Evolutionary conservation across 1,140 invertebrate genomes (phyloP).

Genomic region (Coenobita brevimanus): DNA sequence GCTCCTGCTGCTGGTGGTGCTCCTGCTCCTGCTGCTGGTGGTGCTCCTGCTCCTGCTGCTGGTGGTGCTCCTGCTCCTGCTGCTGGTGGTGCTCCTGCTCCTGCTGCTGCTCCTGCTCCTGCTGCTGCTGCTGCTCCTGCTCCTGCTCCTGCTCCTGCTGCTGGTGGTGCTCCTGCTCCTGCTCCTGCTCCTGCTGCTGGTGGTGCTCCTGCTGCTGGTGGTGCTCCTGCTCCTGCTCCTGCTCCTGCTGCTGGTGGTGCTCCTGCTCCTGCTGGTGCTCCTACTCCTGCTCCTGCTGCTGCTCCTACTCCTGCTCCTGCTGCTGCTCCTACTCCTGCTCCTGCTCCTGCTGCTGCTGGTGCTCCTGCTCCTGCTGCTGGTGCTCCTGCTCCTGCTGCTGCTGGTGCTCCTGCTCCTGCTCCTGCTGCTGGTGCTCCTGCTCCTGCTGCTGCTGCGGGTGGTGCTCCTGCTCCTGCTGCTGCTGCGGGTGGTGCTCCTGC

Average conservation of each 20-base stretch:
- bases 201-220: constrained; percentile 11
- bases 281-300: constrained; percentile 14
- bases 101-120: constrained; percentile 9
- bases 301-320: no score
- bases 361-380: constrained; percentile 1
- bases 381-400: constrained; percentile 8
- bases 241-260: constrained; percentile 16
- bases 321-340: no score
- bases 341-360: constrained; percentile 10
- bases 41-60: background rate
- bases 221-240: background rate
- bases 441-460: no score
- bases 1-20: constrained; percentile 3
- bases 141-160: background rate
- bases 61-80: constrained; percentile 7
- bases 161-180: constrained; percentile 8
- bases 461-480: background rate
- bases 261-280: constrained; percentile 10
- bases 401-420: constrained; percentile 8
- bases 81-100: constrained; percentile 16
- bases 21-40: constrained; percentile 5
- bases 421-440: constrained; percentile 5
- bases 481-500: background rate
- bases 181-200: background rate
- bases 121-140: background rate